Conservation (phyloP, 2,113 vertebrate genomes). For the Anthoscopus minutus region DNA sequence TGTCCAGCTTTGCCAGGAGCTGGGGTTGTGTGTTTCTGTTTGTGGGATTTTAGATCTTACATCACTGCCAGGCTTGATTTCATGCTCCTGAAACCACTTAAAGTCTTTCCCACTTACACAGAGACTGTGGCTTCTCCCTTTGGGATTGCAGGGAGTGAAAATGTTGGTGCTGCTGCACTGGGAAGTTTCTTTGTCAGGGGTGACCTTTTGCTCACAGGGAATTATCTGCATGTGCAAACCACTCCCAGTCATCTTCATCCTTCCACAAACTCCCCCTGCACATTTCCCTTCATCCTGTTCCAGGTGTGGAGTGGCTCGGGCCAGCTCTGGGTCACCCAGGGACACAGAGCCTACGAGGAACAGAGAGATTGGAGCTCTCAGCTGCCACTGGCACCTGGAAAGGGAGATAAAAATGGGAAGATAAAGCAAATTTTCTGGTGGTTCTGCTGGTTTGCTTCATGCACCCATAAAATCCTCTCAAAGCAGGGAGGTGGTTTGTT, state of each 20-base stretch:
- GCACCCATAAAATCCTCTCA: not conserved
- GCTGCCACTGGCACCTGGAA: not conserved
- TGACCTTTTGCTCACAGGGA: not conserved
- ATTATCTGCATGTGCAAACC: not conserved
- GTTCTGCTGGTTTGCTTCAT: not conserved
- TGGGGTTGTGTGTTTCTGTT: not conserved
- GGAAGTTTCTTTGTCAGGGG: not conserved
- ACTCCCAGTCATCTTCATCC: not conserved
- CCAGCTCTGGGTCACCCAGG: not conserved
- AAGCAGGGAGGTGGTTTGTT: not conserved
- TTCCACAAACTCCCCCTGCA: not conserved
- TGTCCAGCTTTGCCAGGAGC: not conserved
- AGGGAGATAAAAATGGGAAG: not conserved
- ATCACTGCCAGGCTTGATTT: not conserved
- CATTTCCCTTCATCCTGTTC: not conserved
- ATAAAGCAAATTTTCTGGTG: not conserved
- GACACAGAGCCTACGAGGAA: not conserved
- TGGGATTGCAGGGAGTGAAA: not conserved
- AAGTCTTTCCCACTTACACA: not conserved
- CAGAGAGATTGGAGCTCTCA: not conserved
- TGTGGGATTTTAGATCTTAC: not conserved
- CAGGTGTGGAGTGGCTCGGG: not conserved
- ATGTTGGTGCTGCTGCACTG: not conserved
- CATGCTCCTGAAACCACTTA: fast-evolving
- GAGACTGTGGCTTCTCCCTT: not conserved